Conservation (phyloP, 2,888 invertebrate genomes). For the Latrodectus elegans region DNA sequence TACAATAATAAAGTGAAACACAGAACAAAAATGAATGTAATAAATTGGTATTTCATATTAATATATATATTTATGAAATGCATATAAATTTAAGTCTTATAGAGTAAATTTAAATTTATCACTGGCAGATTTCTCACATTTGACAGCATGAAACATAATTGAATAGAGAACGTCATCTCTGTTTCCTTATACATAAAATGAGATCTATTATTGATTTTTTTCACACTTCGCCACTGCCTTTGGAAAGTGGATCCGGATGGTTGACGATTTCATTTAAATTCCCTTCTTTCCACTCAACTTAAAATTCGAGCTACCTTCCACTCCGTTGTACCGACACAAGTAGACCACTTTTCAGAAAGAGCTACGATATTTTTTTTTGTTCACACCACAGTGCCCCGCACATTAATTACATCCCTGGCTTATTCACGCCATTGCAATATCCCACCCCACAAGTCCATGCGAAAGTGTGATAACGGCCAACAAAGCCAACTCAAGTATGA, state of each 20-base stretch:
- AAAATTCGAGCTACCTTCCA: neutral
- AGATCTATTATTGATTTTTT: neutral
- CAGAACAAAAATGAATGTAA: no score
- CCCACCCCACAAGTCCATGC: constrained; percentile 16
- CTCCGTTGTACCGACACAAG: neutral
- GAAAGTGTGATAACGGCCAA: constrained; percentile 53
- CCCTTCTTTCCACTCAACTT: neutral
- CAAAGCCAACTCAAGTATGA: constrained; percentile 58
- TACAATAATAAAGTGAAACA: no score
- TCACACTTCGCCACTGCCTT: neutral
- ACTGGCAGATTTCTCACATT: no score
- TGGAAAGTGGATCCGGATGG: neutral
- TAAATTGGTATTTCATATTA: no score
- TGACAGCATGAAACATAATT: no score
- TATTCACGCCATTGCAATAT: neutral
- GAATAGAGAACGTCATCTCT: no score
- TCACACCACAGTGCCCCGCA: constrained; percentile 1
- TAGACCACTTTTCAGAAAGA: constrained; percentile 2
- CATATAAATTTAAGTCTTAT: no score
- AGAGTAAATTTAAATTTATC: no score
- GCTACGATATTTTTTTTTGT: neutral
- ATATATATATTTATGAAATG: no score
- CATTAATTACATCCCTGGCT: constrained; percentile 60
- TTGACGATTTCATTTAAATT: constrained; percentile 3
- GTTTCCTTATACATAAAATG: no score